Base-by-base conservation (phyloP, 2,113 vertebrate species). In the Zeus faber region DNA sequence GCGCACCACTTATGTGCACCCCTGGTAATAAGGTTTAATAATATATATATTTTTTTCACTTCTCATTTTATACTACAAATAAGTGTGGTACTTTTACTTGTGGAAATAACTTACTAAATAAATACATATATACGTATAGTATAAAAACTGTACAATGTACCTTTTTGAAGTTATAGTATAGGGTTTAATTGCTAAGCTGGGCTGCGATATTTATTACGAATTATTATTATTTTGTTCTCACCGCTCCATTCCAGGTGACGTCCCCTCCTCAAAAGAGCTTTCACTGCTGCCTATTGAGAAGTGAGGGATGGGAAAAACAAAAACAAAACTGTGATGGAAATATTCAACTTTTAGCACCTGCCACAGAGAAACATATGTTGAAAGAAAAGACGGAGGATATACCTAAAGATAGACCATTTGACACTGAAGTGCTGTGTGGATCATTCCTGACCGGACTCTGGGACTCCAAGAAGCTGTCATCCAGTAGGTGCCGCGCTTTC, bases 391-490 rank as follows among this genome's bases (percentile, higher is more conserved):
- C 22, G 47, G n/a, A 18, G 16, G 2, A 24, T 33, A 2, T 88
- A 98, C 95, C 95, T 75, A 89, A 49, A 29, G 93, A 93, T 26
- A 94, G 70, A 37, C 94, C 94, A 1, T 97, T 98, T 85, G 93
- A 87, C 29, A 94, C 80, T 0, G 81, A 85, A 0, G 88, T 48
- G 50, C 77, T 47, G 9, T 88, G 85, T 0, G 85, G 33, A 23
- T 82, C 91, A 43, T 83, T 81, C 4, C 87, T 89, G 39, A 84
- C 88, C 0, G 94, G 94, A 71, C 95, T 96, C 77, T 93, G 94
- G 0, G 93, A 88, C 78, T 98, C 96, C 72, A 98, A 81, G 67
- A 98, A 95, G 0, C 96, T 98, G 90, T 98, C 95, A 1, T 98
- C 96, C 89, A 98, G 92, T 64, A 98, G 92, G 72, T 98, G 95